Base-by-base conservation (phyloP, 2,888 invertebrate species). In the Panzeria rudis region DNA sequence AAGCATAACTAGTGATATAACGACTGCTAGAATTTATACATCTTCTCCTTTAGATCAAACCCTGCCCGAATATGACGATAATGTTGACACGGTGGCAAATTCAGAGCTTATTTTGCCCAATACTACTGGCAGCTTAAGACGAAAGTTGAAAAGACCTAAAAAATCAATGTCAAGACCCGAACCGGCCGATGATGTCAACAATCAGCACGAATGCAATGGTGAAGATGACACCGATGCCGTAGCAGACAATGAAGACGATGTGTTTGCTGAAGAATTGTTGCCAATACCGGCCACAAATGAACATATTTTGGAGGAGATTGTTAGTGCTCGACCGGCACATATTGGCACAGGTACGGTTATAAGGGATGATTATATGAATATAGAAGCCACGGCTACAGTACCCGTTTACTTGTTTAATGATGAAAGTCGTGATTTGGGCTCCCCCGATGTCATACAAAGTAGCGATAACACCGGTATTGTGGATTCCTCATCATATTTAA, bases 341-440 rank as follows among this genome's bases (percentile, higher is more conserved):
- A 68, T 78, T 44, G 66, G 71, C 15, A 9, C 78, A 7, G 56
- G 56, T 13, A 64, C 82, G 0, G 82, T 56, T 50, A 83, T 83
- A 41, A 62, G 73, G 17, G 75, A 79, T 54, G 75, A 83, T 11
- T 84, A 75, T 15, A 84, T 79, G 84, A 75, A 69, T 56, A 84
- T 84, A 25, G 84, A 84, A 52, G 78, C 79, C 13, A 79, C 79
- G 35, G 80, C 75, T 7, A 72, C 72, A 11, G 68, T 85, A 23
- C 85, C 85, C 29, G 78, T 79, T 38, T 71, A 85, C 44, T 78
- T 85, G 44, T 82, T 82, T 61, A 85, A 78, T 6, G 82, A 85
- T 41, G 85, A 85, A 64, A 78, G 76, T 23, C 66, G 69, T n/a
- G 81, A 81, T 61, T 66, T 81, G 25, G 61, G 71, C 2, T 64